Evolutionary conservation across 2,888 invertebrate species (phyloP).

Genomic region (Diploptera punctata): DNA sequence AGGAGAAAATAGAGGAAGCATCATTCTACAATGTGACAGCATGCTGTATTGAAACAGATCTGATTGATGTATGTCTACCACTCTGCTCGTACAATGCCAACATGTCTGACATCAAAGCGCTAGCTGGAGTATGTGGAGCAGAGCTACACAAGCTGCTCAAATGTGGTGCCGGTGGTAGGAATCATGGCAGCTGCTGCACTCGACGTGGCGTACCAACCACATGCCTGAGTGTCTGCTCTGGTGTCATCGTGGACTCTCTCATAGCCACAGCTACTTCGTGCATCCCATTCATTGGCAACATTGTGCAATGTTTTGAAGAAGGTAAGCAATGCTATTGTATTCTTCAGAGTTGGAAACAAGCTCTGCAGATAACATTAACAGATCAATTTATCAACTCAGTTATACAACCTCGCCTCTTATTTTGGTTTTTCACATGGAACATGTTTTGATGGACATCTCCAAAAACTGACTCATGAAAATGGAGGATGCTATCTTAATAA

Average conservation of each 20-base stretch:
- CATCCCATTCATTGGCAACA: conserved; percentile 82
- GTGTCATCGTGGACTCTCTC: conserved; percentile 66
- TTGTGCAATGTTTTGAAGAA: conserved; percentile 86
- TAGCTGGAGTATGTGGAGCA: conserved; percentile 76
- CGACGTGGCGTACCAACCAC: conserved; percentile 72
- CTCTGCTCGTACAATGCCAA: conserved; percentile 83
- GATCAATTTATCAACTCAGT: no score
- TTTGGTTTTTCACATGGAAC: no score
- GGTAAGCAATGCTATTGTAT: no score
- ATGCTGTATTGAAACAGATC: conserved; percentile 75
- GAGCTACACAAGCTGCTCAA: conserved; percentile 77
- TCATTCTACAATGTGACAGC: conserved; percentile 78
- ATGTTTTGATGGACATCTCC: no score
- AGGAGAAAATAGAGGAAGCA: conserved; percentile 65
- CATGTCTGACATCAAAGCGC: conserved; percentile 76
- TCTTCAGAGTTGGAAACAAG: no score
- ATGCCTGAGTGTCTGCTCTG: conserved; percentile 77
- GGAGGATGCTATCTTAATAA: no score
- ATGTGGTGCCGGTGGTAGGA: conserved; percentile 69
- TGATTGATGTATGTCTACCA: conserved; percentile 74
- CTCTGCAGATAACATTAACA: background rate
- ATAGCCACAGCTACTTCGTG: conserved; percentile 69
- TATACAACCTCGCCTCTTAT: no score
- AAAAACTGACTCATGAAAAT: no score
- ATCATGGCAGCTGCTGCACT: conserved; percentile 78